Percentiles rank a stretch among this genome's conserved stretches.
These are phyloP conservation scores for Beaufortia kweichowensis DNA, from an alignment of 2,113 vertebrate genomes.

Conservation along the genomic window DNA sequence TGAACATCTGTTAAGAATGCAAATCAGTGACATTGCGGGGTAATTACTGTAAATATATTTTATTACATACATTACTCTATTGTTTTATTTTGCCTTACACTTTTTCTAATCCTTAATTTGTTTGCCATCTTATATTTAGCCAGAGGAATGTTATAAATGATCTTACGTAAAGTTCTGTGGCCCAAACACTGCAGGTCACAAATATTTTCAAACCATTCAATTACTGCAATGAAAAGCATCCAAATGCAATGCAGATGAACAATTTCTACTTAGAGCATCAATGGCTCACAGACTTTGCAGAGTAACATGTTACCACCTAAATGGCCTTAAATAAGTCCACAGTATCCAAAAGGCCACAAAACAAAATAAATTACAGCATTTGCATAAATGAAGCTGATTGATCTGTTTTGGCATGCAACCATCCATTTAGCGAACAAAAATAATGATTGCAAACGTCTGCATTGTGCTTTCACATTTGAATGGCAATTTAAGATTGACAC, in stretches of 20 bases:
- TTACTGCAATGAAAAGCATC: slow-evolving; percentile 1
- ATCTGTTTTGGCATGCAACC: too few relatives aligned
- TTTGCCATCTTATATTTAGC: background rate
- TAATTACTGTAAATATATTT: too few relatives aligned
- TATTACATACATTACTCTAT: too few relatives aligned
- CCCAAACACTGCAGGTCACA: slow-evolving; percentile 12
- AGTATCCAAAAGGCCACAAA: background rate
- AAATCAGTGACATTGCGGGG: too few relatives aligned
- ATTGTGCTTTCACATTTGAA: background rate
- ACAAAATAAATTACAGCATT: background rate
- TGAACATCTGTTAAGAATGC: too few relatives aligned
- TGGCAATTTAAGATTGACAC: background rate
- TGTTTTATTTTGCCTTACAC: too few relatives aligned
- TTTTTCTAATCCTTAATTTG: too few relatives aligned
- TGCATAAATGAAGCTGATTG: background rate
- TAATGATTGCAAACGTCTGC: background rate
- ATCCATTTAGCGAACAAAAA: background rate
- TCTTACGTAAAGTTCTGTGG: background rate
- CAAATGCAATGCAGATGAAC: background rate
- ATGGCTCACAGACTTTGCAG: too few relatives aligned
- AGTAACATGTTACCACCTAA: too few relatives aligned
- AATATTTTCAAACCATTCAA: background rate
- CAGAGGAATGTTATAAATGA: background rate
- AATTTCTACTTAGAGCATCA: too few relatives aligned
- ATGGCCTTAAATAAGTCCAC: background rate